Evolutionary conservation across 1,140 invertebrate genomes (phyloP).

Genomic region (Listronotus bonariensis): DNA sequence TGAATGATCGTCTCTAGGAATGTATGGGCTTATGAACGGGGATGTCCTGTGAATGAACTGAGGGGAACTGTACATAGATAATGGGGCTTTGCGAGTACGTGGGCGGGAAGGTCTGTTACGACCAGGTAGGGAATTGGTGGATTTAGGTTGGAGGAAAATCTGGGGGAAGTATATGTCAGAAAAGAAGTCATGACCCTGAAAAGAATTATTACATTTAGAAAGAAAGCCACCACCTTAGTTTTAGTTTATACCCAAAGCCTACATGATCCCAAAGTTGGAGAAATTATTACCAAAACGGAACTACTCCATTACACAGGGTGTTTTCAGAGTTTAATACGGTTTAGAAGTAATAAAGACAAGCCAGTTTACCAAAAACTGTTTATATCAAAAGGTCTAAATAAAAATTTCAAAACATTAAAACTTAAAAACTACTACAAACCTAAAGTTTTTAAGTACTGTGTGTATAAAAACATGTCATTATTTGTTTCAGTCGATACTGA

Average conservation of each 20-base stretch:
- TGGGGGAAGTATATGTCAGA: conserved; percentile 69
- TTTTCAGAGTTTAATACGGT: no score
- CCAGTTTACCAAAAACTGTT: no score
- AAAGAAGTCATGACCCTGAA: conserved; percentile 63
- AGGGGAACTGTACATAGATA: conserved; percentile 53
- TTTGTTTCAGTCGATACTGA: no score
- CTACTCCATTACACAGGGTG: no score
- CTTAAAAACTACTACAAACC: no score
- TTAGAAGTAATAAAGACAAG: no score
- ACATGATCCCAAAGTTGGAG: no score
- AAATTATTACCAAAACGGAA: no score
- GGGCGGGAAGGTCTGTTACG: conserved; percentile 56
- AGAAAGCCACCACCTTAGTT: conserved; percentile 13
- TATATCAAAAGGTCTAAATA: no score
- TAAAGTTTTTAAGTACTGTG: no score
- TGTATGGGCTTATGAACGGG: conserved; percentile 20
- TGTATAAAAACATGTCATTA: no score
- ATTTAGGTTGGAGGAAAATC: conserved; percentile 48
- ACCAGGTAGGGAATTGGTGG: conserved; percentile 54
- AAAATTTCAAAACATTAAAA: no score
- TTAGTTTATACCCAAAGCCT: background rate
- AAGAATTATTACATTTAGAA: conserved; percentile 19
- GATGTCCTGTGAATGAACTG: conserved; percentile 44
- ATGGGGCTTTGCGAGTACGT: conserved; percentile 50
- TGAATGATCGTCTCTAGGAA: conserved; percentile 22